Evolutionary conservation across 2,797 vertebrate genomes (phyloP).

Genomic region (Lagocephalus sceleratus): DNA sequence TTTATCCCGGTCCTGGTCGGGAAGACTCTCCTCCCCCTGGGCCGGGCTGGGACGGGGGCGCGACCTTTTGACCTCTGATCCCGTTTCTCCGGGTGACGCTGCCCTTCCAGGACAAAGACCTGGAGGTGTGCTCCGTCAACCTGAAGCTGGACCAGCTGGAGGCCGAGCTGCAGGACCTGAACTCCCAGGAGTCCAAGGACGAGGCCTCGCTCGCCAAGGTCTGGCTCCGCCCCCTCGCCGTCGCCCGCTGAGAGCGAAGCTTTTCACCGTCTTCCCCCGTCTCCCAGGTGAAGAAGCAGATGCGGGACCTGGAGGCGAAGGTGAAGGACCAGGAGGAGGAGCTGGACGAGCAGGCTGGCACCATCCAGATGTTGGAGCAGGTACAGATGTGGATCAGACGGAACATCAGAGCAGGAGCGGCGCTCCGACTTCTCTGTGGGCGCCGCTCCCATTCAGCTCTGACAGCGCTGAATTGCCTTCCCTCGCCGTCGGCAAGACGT

Average conservation of each 20-base stretch:
- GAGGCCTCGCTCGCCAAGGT: conserved; percentile 93
- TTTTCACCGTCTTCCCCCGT: neutral
- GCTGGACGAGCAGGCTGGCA: conserved; percentile 94
- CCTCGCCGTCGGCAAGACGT: no score
- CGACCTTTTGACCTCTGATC: neutral
- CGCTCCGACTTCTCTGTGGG: no score
- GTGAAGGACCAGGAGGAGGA: conserved; percentile 98
- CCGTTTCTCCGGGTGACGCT: conserved; percentile 3
- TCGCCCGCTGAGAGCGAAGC: no score
- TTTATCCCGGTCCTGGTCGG: no score
- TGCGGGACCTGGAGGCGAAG: conserved; percentile 91
- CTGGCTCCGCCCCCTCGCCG: neutral
- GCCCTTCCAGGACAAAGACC: conserved; percentile 86
- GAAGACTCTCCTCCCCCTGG: neutral
- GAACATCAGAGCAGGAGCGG: no score
- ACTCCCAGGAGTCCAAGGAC: conserved; percentile 95
- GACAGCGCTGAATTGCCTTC: no score
- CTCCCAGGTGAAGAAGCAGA: conserved; percentile 82
- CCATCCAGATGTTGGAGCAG: conserved; percentile 98
- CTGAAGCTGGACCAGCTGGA: conserved; percentile 89
- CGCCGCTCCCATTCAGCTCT: no score
- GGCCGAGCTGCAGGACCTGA: conserved; percentile 91
- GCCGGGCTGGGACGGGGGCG: no score
- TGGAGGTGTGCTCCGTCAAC: conserved; percentile 82
- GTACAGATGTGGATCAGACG: no score